A percentile compares a stretch with the other conserved stretches of the same genome.
Evolutionary conservation across 2,888 invertebrate genomes (phyloP).

Genomic region (Argynnis bischoffii): DNA sequence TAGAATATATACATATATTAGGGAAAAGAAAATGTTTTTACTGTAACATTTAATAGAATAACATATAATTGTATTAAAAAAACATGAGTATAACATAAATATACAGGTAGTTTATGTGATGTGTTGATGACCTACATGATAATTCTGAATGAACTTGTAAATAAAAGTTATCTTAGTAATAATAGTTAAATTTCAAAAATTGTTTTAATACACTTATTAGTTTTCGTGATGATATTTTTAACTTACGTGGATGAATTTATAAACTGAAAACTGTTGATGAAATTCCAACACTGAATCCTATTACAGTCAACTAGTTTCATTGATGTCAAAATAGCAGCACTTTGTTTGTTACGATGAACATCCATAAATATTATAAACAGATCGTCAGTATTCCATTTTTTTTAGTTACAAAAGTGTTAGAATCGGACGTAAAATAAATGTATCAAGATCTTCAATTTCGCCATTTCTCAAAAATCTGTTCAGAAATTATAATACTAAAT

Average conservation of each 20-base stretch:
- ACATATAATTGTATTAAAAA: neutral
- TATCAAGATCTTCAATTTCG: constrained; percentile 71
- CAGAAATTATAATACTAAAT: constrained; percentile 41
- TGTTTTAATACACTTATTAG: neutral
- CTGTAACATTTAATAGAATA: neutral
- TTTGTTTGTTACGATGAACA: constrained; percentile 47
- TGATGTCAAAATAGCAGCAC: constrained; percentile 47
- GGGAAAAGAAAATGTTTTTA: neutral
- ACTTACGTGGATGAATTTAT: constrained; percentile 54
- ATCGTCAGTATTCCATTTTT: constrained; percentile 56
- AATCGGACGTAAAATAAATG: constrained; percentile 60
- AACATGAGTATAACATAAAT: constrained; percentile 15
- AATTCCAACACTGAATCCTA: constrained; percentile 56
- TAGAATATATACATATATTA: neutral
- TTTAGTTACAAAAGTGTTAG: constrained; percentile 54
- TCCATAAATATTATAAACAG: constrained; percentile 47
- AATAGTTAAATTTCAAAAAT: neutral
- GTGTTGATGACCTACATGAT: constrained; percentile 37
- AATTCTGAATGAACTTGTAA: constrained; percentile 33
- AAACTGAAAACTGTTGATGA: constrained; percentile 50
- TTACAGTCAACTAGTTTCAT: constrained; percentile 57
- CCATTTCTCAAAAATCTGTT: constrained; percentile 71
- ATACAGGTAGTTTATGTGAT: constrained; percentile 25
- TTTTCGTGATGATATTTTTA: constrained; percentile 15
- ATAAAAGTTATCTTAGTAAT: constrained; percentile 6